Evolutionary conservation across 1,140 invertebrate genomes (phyloP), one percentile per base, ranked within the genome.

Genomic region (Dryas iulia): DNA sequence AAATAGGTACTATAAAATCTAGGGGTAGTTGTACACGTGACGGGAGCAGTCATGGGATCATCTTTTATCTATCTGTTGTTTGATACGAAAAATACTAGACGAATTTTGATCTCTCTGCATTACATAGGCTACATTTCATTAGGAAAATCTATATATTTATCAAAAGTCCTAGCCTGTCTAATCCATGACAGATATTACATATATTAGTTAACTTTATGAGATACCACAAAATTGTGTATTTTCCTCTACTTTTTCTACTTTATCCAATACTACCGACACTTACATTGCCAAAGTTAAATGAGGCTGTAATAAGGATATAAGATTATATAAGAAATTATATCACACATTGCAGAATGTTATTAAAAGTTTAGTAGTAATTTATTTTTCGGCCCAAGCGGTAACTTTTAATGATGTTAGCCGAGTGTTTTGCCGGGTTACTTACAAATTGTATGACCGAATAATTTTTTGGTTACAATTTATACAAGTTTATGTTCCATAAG

Each of bases 301-400:
- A 47, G 14, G 21, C 18, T 18, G 39, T 47, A 21, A 47, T 18
- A 47, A 47, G 39, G 39, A 21, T 47, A 47, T 47, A 47, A 47
- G 14, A 47, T 47, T 47, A 47, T 47, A 47, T 47, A 47, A 47
- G 39, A 47, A 47, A 47, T 47, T 47, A 21, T 21, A 47, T 47
- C 18, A 47, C 39, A 47, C 14, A 47, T 47, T 47, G 39, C 39
- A 47, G 39, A 47, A 47, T 47, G 39, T 8, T 47, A 47, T 47
- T 47, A 47, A 21, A 47, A 47, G 14, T 47, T 47, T 47, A 47
- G 39, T 47, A 47, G 39, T 47, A 47, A 47, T 47, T 47, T 47
- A 18, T 47, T 47, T 47, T 47, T 47, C 39, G 39, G 39, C 18
- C 39, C 39, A 47, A 47, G 39, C 39, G 39, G 39, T 21, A 47